Base-by-base conservation (phyloP, 2,888 invertebrate genomes). In the Gnatocerus cornutus region DNA sequence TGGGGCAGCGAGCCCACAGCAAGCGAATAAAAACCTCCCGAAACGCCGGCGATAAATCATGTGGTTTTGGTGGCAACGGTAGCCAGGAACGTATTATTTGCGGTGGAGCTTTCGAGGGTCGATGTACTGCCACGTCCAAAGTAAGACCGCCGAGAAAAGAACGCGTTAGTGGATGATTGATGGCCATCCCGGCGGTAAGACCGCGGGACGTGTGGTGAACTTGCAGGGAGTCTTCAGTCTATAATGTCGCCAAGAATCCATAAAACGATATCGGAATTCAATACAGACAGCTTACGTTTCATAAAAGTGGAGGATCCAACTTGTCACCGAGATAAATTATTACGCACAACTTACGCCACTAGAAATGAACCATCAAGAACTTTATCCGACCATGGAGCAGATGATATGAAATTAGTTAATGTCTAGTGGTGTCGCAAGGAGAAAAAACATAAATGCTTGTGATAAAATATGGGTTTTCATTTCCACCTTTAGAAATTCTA, bases 121-220 rank as follows among this genome's bases (percentile, higher is more conserved):
- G 46, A 55, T 65, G 64, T 46, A 46, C 65, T 52, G 43, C 33
- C 41, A 55, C 46, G 39, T 55, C 41, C 55, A 55, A 53, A 55
- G 53, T 48, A 55, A 63, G 52, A 53, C 45, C 64, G 53, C 33
- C 63, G 29, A 53, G 52, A 56, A 66, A 41, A 58, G 48, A 58
- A 58, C 55, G 46, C 39, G 65, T 64, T 69, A 59, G 50, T 43
- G 50, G 63, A 69, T 69, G 69, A 69, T 69, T 64, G 69, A 69
- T 69, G 69, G 65, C 59, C 41, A 43, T 39, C 64, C 53, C 29
- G 53, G 55, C 41, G 52, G 58, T 69, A 64, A 69, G 46, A 55
- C 68, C 45, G 43, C 64, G 56, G 64, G 64, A 64, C 55, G 50
- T 63, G 63, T 50, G 56, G 39, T 16, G 43, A 64, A 55, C 52